These are phyloP conservation scores for Pseudococcus jackbeardsleyi DNA, from an alignment of 2,888 invertebrate genomes.

Conservation along the genomic window DNA sequence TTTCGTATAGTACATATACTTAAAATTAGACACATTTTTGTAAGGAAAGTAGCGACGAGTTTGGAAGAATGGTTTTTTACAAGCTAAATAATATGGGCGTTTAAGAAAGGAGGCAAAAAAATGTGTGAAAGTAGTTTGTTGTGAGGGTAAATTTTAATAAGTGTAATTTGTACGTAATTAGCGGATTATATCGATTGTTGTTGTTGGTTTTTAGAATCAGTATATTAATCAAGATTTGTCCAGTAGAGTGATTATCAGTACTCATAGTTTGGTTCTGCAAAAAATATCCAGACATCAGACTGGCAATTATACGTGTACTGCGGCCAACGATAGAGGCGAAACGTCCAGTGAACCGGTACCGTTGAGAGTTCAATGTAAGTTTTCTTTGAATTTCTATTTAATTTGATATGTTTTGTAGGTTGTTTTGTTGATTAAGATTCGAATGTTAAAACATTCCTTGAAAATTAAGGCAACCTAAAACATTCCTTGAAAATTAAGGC, in stretches of 20 bases:
- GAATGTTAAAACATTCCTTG: too few relatives aligned
- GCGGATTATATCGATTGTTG: not conserved
- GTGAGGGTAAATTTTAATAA: not conserved
- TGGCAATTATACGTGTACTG: slow-evolving; percentile 89
- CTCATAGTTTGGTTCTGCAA: slow-evolving; percentile 91
- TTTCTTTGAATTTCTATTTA: not conserved
- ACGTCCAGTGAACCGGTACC: slow-evolving; percentile 88
- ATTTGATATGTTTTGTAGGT: not conserved
- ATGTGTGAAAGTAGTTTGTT: not conserved
- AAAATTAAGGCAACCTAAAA: too few relatives aligned
- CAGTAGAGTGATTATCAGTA: slow-evolving; percentile 89
- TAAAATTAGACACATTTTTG: slow-evolving; percentile 11
- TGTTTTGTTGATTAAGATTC: not conserved
- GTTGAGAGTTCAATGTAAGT: slow-evolving; percentile 90
- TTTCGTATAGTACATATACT: not conserved
- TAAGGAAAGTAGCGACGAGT: not conserved
- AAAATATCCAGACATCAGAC: slow-evolving; percentile 88
- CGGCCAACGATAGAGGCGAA: slow-evolving; percentile 88
- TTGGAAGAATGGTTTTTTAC: not conserved
- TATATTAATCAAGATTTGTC: slow-evolving; percentile 87
- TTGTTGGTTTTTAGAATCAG: slow-evolving; percentile 75
- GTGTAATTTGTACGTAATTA: not conserved
- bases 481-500: too few relatives aligned
- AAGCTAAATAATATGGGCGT: not conserved
- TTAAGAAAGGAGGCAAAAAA: not conserved